Evolutionary conservation across 2,113 vertebrate genomes (phyloP).

Genomic region (Solea senegalensis): DNA sequence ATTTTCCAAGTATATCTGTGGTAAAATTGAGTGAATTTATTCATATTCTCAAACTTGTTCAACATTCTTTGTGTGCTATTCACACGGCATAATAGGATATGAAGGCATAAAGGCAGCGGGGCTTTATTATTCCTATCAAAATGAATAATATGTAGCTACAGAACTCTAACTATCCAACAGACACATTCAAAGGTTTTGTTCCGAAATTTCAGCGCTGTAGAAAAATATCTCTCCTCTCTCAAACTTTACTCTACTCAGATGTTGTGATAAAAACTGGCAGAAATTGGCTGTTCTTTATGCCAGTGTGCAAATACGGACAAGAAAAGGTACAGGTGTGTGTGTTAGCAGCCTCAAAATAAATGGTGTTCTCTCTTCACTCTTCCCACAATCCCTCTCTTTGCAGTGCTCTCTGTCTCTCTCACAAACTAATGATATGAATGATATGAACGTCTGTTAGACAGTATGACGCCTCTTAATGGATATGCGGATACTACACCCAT

Average conservation of each 20-base stretch:
- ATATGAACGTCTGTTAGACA: conserved; percentile 61
- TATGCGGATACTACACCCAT: conserved; percentile 64
- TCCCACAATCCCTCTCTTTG: conserved; percentile 1
- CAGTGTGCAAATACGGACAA: conserved; percentile 4
- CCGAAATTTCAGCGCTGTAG: conserved; percentile 10
- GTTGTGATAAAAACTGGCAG: neutral
- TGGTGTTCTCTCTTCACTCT: neutral
- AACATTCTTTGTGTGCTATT: conserved; percentile 10
- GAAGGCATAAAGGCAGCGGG: neutral
- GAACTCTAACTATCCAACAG: conserved; percentile 20
- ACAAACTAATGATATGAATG: conserved; percentile 66
- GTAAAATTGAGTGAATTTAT: conserved; percentile 22
- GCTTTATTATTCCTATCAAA: conserved; percentile 16
- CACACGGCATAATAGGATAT: conserved; percentile 22
- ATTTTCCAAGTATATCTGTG: conserved; percentile 17
- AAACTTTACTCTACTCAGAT: conserved; percentile 5
- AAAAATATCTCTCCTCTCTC: neutral
- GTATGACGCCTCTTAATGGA: conserved; percentile 58
- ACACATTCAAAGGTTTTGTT: conserved; percentile 6
- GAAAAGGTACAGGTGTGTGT: conserved; percentile 15
- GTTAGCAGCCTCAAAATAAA: conserved; percentile 2
- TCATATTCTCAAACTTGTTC: conserved; percentile 1
- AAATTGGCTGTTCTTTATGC: conserved; percentile 1
- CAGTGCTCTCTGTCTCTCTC: neutral
- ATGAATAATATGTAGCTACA: conserved; percentile 36